Base-by-base conservation (phyloP, 2,113 vertebrate genomes). In the Siphamia tubifer region DNA sequence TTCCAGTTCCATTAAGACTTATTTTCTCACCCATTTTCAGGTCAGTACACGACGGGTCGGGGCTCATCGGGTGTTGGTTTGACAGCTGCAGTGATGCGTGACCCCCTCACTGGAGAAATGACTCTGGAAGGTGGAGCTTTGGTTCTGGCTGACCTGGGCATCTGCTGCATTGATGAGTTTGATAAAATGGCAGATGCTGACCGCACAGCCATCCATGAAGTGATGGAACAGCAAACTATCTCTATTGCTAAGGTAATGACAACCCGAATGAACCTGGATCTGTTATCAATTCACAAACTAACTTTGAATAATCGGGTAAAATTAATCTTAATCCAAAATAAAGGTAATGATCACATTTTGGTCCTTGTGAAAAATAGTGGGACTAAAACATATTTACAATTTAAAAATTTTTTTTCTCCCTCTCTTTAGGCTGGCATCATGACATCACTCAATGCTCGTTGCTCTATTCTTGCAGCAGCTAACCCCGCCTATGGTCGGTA, bases 171-270 rank as follows among this genome's bases (percentile, higher is more conserved):
- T 0, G 96, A 98, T 0, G 96, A 98, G 81, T 98, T 98, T 36
- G 96, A 98, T 75, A 98, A 98, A 79, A 96, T 98, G 96, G 92
- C 94, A 0, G 96, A 98, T 6, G 88, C 89, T 0, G 96, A 98
- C 79, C 93, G 96, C 30, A 96, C 95, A 0, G 94, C 96, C 75
- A 96, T 98, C 76, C 96, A 98, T 0, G 96, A 98, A 66, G 96
- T 96, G 53, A 97, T 98, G 96, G 96, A 98, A 25, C 96, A 98
- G 80, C 96, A 98, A 84, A 97, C 95, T 27, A 93, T 98, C 75
- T 96, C 96, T 44, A 96, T 98, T 1, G 96, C 96, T 30, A 98
- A 98, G 88, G 94, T 93, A 53, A 68, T 4, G 1, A 3, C 0
- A 3, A 1, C 8, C 0, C 1, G n/a, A n/a, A n/a, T n/a, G n/a